These are phyloP conservation scores for Hermatobates lingyangjiaoensis DNA, from an alignment of 1,140 invertebrate genomes.

Conservation along the genomic window DNA sequence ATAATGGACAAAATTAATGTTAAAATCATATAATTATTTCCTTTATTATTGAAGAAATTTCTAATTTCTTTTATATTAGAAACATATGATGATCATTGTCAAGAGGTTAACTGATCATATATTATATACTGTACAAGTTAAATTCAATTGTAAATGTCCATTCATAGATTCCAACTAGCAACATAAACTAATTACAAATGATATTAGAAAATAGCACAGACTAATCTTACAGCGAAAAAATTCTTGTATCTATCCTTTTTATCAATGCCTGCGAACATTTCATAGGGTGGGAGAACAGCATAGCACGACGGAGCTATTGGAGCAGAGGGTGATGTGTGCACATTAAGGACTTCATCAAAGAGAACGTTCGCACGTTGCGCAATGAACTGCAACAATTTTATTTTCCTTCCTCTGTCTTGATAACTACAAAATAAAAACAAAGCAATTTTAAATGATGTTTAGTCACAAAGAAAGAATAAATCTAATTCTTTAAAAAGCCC, in stretches of 20 bases:
- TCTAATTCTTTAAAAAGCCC: background rate
- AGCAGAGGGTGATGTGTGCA: constrained; percentile 12
- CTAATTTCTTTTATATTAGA: too few relatives aligned
- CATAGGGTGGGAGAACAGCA: constrained; percentile 67
- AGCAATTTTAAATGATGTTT: background rate
- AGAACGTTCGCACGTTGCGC: constrained; percentile 50
- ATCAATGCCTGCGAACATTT: constrained; percentile 55
- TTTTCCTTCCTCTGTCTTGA: constrained; percentile 58
- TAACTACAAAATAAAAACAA: constrained; percentile 34
- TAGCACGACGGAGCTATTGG: constrained; percentile 35
- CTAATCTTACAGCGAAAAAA: constrained; percentile 64
- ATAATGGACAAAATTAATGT: too few relatives aligned
- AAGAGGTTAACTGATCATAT: too few relatives aligned
- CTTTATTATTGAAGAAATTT: too few relatives aligned
- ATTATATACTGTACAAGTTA: too few relatives aligned
- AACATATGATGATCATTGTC: too few relatives aligned
- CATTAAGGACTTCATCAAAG: constrained; percentile 30
- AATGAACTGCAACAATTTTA: constrained; percentile 66
- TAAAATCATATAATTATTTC: too few relatives aligned
- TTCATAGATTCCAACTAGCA: too few relatives aligned
- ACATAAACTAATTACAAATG: too few relatives aligned
- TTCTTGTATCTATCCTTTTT: constrained; percentile 46
- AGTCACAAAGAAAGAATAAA: background rate
- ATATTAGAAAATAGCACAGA: too few relatives aligned
- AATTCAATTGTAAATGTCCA: too few relatives aligned